phyloP scores from a whole-genome alignment of 2,797 vertebrate genomes.

The Karalla daura region DNA sequence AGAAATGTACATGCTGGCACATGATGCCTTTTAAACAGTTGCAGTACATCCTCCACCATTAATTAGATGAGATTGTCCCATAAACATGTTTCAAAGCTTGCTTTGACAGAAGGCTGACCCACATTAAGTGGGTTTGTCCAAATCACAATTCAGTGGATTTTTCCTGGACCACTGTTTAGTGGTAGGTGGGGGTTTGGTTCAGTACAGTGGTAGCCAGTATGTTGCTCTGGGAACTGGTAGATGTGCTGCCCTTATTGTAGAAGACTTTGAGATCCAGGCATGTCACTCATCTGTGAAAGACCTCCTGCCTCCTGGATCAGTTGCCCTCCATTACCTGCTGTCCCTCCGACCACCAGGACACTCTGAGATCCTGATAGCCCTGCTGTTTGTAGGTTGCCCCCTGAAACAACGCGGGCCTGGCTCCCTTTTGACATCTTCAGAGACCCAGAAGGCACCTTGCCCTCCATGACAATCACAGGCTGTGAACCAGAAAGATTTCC shows the following conservation, averaged over 20 bases:
- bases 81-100: not conserved
- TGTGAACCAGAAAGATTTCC: conserved; percentile 59
- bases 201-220: conserved; percentile 23
- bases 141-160: not conserved
- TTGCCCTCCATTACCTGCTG: conserved; percentile 27
- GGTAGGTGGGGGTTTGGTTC: conserved; percentile 15
- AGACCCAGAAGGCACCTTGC: conserved; percentile 50
- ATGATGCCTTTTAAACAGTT: not conserved
- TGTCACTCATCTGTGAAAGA: conserved; percentile 10
- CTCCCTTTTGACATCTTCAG: conserved; percentile 54
- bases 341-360: conserved; percentile 62
- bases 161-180: conserved; percentile 61
- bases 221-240: conserved; percentile 26
- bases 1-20: not conserved
- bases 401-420: conserved; percentile 36
- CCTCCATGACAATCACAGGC: conserved; percentile 63
- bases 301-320: conserved; percentile 47
- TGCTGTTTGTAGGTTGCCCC: conserved; percentile 46
- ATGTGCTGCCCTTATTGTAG: conserved; percentile 25
- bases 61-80: not conserved
- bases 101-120: not conserved
- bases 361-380: conserved; percentile 59
- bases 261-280: conserved; percentile 36
- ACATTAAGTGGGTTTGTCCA: not conserved
- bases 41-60: not conserved